These are phyloP conservation scores for Styela plicata DNA, from an alignment of 23 tunicate species.

Conservation along the genomic window DNA sequence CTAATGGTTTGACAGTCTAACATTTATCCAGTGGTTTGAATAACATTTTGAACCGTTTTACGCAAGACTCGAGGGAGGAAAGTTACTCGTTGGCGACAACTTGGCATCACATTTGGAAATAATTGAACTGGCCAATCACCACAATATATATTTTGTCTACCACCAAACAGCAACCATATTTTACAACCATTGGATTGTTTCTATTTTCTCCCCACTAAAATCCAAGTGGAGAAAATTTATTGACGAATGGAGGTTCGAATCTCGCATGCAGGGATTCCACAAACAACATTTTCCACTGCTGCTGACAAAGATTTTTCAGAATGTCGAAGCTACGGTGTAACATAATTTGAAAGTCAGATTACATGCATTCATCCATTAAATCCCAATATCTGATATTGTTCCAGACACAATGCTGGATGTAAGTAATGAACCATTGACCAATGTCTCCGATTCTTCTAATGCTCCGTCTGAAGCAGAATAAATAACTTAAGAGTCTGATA, in stretches of 20 bases:
- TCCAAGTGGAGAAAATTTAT: neutral
- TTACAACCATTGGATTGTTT: neutral
- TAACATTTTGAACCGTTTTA: neutral
- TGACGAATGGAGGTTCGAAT: neutral
- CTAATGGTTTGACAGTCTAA: neutral
- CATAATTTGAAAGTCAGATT: neutral
- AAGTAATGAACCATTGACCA: too few species aligned
- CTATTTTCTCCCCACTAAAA: neutral
- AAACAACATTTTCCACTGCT: neutral
- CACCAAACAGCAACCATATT: neutral
- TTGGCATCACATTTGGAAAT: neutral
- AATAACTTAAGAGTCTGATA: too few species aligned
- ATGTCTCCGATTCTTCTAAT: too few species aligned
- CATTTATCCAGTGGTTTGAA: neutral
- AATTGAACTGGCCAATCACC: neutral
- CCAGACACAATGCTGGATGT: too few species aligned
- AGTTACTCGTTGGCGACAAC: neutral
- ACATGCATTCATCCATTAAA: neutral
- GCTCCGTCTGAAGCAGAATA: too few species aligned
- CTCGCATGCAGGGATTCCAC: neutral
- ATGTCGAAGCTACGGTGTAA: neutral
- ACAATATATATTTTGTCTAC: neutral
- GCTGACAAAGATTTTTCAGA: neutral
- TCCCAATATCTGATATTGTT: neutral
- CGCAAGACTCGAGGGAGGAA: neutral